phyloP scores from a whole-genome alignment of 2,797 vertebrate species.

The Notolepis coatsorum region DNA sequence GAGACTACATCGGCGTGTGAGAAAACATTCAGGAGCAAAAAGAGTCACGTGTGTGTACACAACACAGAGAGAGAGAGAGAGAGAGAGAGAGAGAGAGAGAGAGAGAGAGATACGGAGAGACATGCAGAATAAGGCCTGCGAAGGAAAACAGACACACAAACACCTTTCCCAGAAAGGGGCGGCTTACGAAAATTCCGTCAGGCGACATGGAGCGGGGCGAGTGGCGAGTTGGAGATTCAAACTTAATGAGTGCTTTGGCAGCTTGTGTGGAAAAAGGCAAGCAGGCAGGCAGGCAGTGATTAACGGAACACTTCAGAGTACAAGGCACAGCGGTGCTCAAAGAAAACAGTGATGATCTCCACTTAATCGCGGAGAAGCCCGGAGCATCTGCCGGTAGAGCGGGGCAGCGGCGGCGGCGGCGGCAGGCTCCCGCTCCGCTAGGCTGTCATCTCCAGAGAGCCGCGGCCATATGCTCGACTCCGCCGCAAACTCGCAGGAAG shows the following conservation, averaged over 20 bases:
- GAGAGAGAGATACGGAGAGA: constrained; percentile 73
- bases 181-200: constrained; percentile 89
- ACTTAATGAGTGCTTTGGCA: constrained; percentile 99
- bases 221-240: constrained; percentile 84
- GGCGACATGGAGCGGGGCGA: constrained; percentile 88
- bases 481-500: constrained; percentile 97
- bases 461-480: constrained; percentile 99
- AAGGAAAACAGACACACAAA: no score
- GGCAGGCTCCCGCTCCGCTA: constrained; percentile 91
- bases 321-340: constrained; percentile 99
- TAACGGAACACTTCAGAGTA: constrained; percentile 99
- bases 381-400: constrained; percentile 99
- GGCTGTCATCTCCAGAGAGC: constrained; percentile 99
- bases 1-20: constrained; percentile 25
- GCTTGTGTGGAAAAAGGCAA: constrained; percentile 90
- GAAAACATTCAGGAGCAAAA: constrained; percentile 39
- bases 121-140: constrained; percentile 68
- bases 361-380: constrained; percentile 99
- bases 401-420: constrained; percentile 94
- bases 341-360: constrained; percentile 99
- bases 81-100: constrained; percentile 67
- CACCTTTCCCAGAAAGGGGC: no score
- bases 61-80: constrained; percentile 14
- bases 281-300: constrained; percentile 98
- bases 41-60: constrained; percentile 36